phyloP scores from a whole-genome alignment of 2,113 vertebrate genomes.

The Lycaon pictus region DNA sequence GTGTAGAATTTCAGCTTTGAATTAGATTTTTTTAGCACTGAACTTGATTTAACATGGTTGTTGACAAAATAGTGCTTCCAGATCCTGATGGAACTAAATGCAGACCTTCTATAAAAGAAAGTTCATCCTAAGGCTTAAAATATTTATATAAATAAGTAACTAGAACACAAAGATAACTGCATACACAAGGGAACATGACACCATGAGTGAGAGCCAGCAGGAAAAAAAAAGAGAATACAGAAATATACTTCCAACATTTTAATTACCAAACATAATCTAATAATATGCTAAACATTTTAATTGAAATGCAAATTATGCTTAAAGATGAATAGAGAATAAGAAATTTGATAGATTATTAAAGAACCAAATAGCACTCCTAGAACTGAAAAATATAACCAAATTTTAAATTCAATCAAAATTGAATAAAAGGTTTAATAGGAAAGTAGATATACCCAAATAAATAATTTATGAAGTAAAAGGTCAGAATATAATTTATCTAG shows the following conservation, averaged over 20 bases:
- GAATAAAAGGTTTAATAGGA: conserved; percentile 1
- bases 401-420: conserved; percentile 55
- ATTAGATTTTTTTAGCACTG: conserved; percentile 12
- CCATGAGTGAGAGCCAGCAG: conserved; percentile 33
- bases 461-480: neutral
- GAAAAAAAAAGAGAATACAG: conserved; percentile 19
- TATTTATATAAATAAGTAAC: conserved; percentile 16
- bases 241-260: neutral
- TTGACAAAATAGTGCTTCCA: neutral
- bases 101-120: neutral
- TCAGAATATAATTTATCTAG: neutral
- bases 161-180: neutral
- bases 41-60: conserved; percentile 38
- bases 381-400: conserved; percentile 30
- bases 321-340: neutral
- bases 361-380: neutral
- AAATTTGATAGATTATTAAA: neutral
- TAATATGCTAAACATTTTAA: conserved; percentile 6
- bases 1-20: neutral
- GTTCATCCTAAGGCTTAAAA: neutral
- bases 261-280: neutral
- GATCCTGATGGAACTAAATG: neutral
- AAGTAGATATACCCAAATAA: neutral
- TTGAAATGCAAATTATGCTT: neutral
- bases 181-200: conserved; percentile 1